phyloP scores from a whole-genome alignment of 2,888 invertebrate genomes.

The Onchidella celtica region DNA sequence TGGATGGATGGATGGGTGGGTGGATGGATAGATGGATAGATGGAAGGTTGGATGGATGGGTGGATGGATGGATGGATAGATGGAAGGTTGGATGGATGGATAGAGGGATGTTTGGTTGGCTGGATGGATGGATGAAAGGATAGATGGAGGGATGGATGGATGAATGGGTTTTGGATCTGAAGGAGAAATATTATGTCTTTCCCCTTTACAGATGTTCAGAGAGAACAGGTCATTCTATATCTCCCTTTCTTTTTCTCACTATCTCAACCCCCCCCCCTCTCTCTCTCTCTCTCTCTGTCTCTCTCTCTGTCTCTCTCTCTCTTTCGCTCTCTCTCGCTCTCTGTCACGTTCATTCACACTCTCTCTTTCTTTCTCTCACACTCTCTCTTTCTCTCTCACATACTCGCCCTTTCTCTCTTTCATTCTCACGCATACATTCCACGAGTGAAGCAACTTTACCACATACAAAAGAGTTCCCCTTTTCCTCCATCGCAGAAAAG shows the following conservation, averaged over 20 bases:
- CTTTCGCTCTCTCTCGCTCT: background rate
- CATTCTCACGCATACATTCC: background rate
- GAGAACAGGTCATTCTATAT: background rate
- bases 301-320: background rate
- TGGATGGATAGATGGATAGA: too few species aligned
- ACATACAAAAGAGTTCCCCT: too few species aligned
- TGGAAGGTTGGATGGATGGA: too few species aligned
- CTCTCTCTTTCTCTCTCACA: background rate
- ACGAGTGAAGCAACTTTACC: too few species aligned
- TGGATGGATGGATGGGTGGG: too few species aligned
- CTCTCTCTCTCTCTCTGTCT: background rate
- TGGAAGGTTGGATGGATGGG: too few species aligned
- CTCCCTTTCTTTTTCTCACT: slow-evolving; percentile 4
- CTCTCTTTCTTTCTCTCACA: background rate
- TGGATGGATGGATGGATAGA: too few species aligned
- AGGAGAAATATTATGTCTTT: too few species aligned
- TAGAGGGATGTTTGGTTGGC: too few species aligned
- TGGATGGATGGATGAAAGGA: too few species aligned
- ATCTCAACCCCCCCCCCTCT: background rate
- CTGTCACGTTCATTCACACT: background rate
- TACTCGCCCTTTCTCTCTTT: background rate
- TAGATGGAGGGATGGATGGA: too few species aligned
- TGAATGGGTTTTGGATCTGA: too few species aligned
- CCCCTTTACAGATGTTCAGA: background rate
- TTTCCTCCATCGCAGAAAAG: background rate